These are phyloP conservation scores for Schizopygopsis malacanthus DNA, from an alignment of 2,797 vertebrate species.

Conservation along the genomic window DNA sequence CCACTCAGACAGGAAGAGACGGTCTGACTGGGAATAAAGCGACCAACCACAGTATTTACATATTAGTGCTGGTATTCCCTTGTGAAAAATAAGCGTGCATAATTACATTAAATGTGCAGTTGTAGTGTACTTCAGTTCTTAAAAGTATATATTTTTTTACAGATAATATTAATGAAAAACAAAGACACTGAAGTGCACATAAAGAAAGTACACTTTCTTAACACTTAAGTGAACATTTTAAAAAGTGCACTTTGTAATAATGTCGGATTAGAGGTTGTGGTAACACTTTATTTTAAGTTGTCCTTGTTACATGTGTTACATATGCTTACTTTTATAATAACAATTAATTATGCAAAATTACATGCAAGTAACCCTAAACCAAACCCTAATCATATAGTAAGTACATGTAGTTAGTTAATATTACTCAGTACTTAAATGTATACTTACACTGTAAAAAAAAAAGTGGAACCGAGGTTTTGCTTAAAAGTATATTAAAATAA, in stretches of 20 bases:
- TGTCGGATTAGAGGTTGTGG: neutral
- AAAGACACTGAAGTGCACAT: neutral
- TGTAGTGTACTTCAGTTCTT: neutral
- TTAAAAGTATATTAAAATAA: neutral
- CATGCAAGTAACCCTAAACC: too few species aligned
- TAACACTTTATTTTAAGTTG: too few species aligned
- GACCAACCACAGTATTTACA: neutral
- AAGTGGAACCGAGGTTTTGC: neutral
- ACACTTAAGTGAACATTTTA: neutral
- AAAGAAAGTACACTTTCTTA: neutral
- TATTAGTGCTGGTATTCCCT: neutral
- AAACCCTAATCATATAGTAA: too few species aligned
- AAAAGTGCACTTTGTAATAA: neutral
- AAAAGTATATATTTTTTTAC: neutral
- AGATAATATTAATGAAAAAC: neutral
- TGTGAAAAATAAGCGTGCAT: neutral
- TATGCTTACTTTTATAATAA: too few species aligned
- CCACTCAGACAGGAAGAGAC: neutral
- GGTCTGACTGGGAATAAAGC: neutral
- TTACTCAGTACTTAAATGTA: too few species aligned
- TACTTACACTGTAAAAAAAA: too few species aligned
- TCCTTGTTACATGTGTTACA: too few species aligned
- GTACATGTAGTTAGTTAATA: too few species aligned
- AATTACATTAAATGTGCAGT: neutral
- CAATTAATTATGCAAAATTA: too few species aligned